A percentile compares a stretch with the other conserved stretches of the same genome.
These are phyloP conservation scores for Bradypodion pumilum DNA, from an alignment of 2,797 vertebrate species.

Conservation along the genomic window DNA sequence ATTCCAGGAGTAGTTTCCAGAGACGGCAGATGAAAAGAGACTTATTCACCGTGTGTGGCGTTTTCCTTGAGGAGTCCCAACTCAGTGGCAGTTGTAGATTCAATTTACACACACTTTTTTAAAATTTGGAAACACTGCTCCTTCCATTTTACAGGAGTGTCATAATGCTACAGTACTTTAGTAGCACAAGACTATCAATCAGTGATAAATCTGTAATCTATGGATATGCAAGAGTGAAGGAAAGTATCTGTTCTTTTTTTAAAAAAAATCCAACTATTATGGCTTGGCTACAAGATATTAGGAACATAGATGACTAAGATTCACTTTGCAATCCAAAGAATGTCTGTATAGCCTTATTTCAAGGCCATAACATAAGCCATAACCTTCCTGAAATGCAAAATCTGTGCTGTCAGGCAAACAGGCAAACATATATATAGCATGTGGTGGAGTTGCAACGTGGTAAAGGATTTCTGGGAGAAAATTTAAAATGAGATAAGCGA, in stretches of 20 bases:
- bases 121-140: background rate
- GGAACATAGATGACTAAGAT: background rate
- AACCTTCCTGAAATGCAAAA: background rate
- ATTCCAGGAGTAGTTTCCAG: conserved; percentile 25
- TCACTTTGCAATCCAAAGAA: background rate
- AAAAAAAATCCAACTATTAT: accelerated
- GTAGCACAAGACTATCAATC: background rate
- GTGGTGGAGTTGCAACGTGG: too few species aligned
- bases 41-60: background rate
- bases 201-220: background rate
- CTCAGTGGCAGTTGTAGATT: background rate
- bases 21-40: conserved; percentile 27
- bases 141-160: conserved; percentile 18
- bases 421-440: background rate
- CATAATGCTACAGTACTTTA: background rate
- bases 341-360: background rate
- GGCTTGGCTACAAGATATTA: background rate
- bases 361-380: background rate
- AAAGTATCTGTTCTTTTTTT: accelerated
- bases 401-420: background rate
- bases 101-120: background rate
- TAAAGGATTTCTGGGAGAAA: too few species aligned
- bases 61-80: conserved; percentile 18
- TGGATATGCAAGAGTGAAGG: background rate
- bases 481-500: too few species aligned